A percentile compares a stretch with the other conserved stretches of the same genome.
These are phyloP conservation scores for Nettapus auritus DNA, from an alignment of 2,113 vertebrate genomes.

Conservation along the genomic window DNA sequence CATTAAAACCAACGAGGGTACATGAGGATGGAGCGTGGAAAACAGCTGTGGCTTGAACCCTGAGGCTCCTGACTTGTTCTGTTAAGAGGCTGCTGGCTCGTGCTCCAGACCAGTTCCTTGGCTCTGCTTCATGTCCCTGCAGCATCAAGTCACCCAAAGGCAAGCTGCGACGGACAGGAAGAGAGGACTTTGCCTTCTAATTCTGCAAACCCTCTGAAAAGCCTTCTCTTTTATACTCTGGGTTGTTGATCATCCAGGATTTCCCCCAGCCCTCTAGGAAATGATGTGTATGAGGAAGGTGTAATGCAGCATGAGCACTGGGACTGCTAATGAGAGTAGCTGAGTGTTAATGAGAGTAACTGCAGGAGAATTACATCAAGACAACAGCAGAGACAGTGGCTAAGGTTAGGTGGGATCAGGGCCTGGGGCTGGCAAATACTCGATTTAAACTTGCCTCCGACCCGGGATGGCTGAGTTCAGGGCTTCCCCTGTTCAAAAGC, in stretches of 20 bases:
- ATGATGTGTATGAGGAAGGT: rapidly evolving
- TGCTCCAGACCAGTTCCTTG: neutral
- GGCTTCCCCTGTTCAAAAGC: rapidly evolving
- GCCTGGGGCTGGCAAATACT: neutral
- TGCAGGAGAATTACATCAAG: neutral
- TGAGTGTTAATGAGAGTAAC: no score
- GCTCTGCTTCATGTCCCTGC: neutral
- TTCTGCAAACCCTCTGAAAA: neutral
- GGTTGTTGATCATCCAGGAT: neutral
- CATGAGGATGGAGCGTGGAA: neutral
- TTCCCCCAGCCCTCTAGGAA: neutral
- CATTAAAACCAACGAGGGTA: neutral
- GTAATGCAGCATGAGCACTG: neutral
- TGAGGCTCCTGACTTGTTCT: neutral
- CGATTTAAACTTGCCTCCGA: neutral
- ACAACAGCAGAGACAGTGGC: neutral
- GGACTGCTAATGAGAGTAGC: neutral
- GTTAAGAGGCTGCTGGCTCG: neutral
- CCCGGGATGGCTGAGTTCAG: neutral
- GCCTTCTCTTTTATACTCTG: rapidly evolving
- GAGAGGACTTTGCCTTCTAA: neutral
- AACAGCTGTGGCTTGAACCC: neutral
- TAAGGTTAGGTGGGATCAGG: neutral
- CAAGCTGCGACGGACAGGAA: neutral
- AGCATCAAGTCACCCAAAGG: neutral